phyloP scores from a whole-genome alignment of 2,797 vertebrate genomes.

The Rachycentron canadum region DNA sequence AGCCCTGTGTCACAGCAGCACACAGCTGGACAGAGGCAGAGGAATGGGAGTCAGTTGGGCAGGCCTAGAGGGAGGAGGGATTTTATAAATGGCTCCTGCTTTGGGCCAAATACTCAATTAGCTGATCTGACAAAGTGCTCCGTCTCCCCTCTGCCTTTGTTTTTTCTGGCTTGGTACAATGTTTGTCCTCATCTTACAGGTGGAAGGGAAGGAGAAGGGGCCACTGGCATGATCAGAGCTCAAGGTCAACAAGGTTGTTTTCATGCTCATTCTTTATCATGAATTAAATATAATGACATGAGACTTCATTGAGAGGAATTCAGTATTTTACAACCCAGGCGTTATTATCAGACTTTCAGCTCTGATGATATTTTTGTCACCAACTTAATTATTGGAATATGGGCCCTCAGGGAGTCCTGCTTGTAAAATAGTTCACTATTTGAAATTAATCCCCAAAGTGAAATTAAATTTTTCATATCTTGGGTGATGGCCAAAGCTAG shows the following conservation, averaged over 20 bases:
- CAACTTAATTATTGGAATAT: conserved; percentile 57
- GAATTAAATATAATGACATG: conserved; percentile 55
- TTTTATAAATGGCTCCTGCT: conserved; percentile 82
- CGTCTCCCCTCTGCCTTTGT: conserved; percentile 67
- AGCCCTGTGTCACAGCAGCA: conserved; percentile 69
- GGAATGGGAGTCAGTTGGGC: conserved; percentile 61
- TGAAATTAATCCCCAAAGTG: conserved; percentile 60
- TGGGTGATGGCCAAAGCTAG: conserved; percentile 47
- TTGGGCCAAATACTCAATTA: conserved; percentile 87
- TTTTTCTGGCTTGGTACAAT: conserved; percentile 58
- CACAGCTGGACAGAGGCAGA: conserved; percentile 70
- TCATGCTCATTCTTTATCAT: conserved; percentile 22
- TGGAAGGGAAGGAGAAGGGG: conserved; percentile 30
- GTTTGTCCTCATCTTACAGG: conserved; percentile 67
- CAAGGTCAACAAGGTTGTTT: conserved; percentile 61
- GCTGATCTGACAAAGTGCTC: conserved; percentile 81
- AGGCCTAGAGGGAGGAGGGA: conserved; percentile 58
- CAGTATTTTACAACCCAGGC: conserved; percentile 33
- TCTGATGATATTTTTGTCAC: conserved; percentile 51
- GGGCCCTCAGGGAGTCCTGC: conserved; percentile 42
- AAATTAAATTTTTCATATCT: conserved; percentile 46
- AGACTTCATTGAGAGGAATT: conserved; percentile 20
- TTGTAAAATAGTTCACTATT: conserved; percentile 57
- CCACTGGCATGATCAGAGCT: conserved; percentile 6
- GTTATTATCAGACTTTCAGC: conserved; percentile 49